These are phyloP conservation scores for Teleiodes luculella DNA, from an alignment of 2,888 invertebrate genomes.

Conservation along the genomic window DNA sequence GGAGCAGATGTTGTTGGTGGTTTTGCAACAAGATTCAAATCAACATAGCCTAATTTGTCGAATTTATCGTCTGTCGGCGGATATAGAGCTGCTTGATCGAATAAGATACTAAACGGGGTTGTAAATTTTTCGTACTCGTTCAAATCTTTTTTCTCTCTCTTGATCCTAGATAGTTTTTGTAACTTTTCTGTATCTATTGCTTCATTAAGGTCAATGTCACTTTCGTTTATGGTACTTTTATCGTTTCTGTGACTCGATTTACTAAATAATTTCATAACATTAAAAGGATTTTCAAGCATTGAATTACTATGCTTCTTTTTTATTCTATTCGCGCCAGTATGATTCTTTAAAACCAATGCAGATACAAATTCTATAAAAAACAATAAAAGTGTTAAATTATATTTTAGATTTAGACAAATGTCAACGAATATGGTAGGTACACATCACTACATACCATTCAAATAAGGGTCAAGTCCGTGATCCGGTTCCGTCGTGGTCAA, in stretches of 20 bases:
- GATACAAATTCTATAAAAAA: not conserved
- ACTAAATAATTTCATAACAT: too few species aligned
- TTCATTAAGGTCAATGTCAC: not conserved
- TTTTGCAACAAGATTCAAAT: conserved; percentile 37
- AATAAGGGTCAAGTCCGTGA: too few species aligned
- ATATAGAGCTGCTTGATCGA: conserved; percentile 3
- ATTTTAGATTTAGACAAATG: not conserved
- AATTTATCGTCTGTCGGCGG: conserved; percentile 13
- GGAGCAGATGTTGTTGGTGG: conserved; percentile 31
- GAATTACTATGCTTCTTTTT: too few species aligned
- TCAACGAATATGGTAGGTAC: not conserved
- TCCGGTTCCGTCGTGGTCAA: too few species aligned
- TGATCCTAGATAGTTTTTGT: not conserved
- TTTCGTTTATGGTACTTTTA: not conserved
- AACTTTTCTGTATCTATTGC: not conserved
- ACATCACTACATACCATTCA: not conserved
- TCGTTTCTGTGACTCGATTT: too few species aligned
- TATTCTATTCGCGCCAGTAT: not conserved
- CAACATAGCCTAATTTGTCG: conserved; percentile 36
- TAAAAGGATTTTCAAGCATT: too few species aligned
- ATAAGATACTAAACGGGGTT: not conserved
- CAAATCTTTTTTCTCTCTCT: not conserved
- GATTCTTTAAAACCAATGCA: not conserved
- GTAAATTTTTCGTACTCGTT: conserved; percentile 4
- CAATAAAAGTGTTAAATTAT: not conserved